These are phyloP conservation scores for Odontothrips loti DNA, from an alignment of 2,888 invertebrate genomes.

Conservation along the genomic window DNA sequence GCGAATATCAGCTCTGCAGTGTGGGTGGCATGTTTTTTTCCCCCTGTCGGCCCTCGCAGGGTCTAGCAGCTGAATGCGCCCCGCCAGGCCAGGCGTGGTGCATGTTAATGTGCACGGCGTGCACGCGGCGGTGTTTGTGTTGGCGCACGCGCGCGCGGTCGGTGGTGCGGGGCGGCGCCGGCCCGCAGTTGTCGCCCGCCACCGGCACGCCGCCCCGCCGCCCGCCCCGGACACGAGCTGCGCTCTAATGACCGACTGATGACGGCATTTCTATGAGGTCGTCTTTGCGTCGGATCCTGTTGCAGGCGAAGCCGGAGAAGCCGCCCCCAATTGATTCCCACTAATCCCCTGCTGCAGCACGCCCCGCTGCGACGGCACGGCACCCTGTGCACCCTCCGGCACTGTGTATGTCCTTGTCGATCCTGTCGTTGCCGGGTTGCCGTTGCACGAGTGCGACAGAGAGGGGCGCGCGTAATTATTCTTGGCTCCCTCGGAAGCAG, in stretches of 20 bases:
- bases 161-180: too few relatives aligned
- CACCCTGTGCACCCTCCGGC: neutral
- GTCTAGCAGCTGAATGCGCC: neutral
- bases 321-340: conserved; percentile 1
- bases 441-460: neutral
- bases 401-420: too few relatives aligned
- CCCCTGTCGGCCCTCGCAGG: too few relatives aligned
- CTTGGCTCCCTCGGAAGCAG: too few relatives aligned
- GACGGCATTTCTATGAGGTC: conserved; percentile 7
- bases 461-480: too few relatives aligned
- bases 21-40: too few relatives aligned
- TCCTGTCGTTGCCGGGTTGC: neutral
- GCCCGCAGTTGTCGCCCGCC: neutral
- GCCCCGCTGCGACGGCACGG: neutral
- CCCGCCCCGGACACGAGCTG: too few relatives aligned
- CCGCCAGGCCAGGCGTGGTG: neutral
- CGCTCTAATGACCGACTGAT: conserved; percentile 7
- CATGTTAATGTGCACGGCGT: neutral
- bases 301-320: neutral
- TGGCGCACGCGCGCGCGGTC: neutral
- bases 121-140: neutral
- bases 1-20: too few relatives aligned
- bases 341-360: neutral
- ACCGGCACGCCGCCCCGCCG: neutral
- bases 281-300: neutral